phyloP scores from a whole-genome alignment of 2,797 vertebrate genomes.

The Moxostoma hubbsi region DNA sequence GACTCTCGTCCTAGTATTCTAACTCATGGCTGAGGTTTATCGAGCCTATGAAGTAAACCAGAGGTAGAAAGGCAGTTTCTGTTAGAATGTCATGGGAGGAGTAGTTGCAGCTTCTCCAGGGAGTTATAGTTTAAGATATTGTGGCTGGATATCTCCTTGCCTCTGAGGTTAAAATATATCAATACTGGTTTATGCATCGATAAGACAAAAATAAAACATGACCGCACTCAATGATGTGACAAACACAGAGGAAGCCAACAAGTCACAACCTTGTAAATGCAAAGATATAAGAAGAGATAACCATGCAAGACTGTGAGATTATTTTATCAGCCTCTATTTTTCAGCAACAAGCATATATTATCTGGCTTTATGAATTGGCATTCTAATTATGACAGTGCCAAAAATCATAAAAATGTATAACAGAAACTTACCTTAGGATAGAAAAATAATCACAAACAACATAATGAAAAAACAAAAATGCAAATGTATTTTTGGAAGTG shows the following conservation, averaged over 20 bases:
- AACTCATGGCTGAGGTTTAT: neutral
- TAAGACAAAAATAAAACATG: conserved; percentile 45
- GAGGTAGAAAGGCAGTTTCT: conserved; percentile 7
- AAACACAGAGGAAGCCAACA: conserved; percentile 22
- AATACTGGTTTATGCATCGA: conserved; percentile 22
- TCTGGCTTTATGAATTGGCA: conserved; percentile 1
- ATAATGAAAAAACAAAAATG: no score
- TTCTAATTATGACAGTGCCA: conserved; percentile 22
- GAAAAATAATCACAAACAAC: no score
- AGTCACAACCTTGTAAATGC: conserved; percentile 34
- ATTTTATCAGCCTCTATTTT: conserved; percentile 13
- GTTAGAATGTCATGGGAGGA: neutral
- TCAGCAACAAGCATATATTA: neutral
- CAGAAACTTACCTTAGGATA: no score
- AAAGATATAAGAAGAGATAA: conserved; percentile 28
- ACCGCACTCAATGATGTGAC: conserved; percentile 22
- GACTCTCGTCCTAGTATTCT: neutral
- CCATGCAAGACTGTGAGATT: conserved; percentile 18
- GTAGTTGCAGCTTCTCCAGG: neutral
- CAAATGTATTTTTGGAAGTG: no score
- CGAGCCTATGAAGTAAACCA: neutral
- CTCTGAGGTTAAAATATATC: conserved; percentile 37
- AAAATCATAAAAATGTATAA: neutral
- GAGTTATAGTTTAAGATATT: neutral
- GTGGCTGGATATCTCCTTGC: conserved; percentile 1